Evolutionary conservation across 2,888 invertebrate species (phyloP), one percentile per base, ranked within the genome.

Genomic region (Drosophila mimica): DNA sequence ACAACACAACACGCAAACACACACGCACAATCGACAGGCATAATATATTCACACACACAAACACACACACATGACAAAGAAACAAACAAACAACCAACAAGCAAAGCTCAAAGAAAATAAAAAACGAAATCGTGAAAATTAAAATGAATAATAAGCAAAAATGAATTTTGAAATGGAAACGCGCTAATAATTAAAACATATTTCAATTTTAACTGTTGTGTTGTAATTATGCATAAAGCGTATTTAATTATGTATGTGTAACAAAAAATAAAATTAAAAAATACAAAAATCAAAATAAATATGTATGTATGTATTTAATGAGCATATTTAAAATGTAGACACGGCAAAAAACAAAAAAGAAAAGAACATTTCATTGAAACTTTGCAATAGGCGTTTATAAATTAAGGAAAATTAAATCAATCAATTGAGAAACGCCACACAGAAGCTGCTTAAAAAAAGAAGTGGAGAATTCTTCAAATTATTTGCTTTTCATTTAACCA

Each of bases 121-220:
- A 57, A 51, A 57, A 4, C n/a, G 67, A 40, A 57, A 40, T 9
- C 56, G 76, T 77, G 68, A 56, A 74, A 76, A 60, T 40, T 54
- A 58, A 54, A 76, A 60, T 40, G 57, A 58, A 54, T 70, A 66
- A 51, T 30, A 74, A 70, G 30, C 33, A 68, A 74, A 75, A 30
- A 60, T 33, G 68, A 82, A 75, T 71, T 74, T 81, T 70, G 54
- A 79, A 71, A 66, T 58, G 34, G 31, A 83, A 79, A 74, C 66
- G 80, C 86, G 81, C 72, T 80, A 74, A 70, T 70, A 71, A 73
- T 76, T 74, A 66, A 80, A 72, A 74, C 63, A 76, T 88, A 89
- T 86, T 81, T 83, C 76, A 90, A 88, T 79, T 90, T 91, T 82
- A 84, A 90, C 76, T 91, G 86, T 91, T 89, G 89, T 89, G 89